phyloP scores from a whole-genome alignment of 37 sponge, comb jelly and placozoan genomes.

The Halisarca cf. caerulea region DNA sequence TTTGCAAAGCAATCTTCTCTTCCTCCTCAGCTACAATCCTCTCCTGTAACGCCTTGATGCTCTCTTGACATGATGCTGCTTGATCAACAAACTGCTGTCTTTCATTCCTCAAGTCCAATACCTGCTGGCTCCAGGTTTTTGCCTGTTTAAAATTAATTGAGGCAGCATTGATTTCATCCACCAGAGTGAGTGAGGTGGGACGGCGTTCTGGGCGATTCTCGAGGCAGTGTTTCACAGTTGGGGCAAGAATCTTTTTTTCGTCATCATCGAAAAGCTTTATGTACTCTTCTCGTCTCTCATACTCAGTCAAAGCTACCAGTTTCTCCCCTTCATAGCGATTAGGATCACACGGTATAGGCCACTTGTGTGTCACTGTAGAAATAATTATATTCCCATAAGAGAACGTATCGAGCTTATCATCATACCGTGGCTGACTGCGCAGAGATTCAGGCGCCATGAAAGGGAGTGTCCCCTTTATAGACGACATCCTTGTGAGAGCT shows the following conservation, averaged over 20 bases:
- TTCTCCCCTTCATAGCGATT: slow-evolving; percentile 13
- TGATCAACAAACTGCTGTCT: not conserved
- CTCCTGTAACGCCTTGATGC: not conserved
- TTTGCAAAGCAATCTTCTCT: not conserved
- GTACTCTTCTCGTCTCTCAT: not conserved
- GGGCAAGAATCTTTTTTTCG: not conserved
- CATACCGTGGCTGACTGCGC: not conserved
- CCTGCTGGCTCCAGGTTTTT: too few relatives aligned
- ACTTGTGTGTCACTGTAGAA: not conserved
- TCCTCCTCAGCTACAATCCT: not conserved
- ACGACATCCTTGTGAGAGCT: not conserved
- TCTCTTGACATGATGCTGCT: not conserved
- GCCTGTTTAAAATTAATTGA: too few relatives aligned
- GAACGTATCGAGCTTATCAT: slow-evolving; percentile 10
- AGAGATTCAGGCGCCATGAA: slow-evolving; percentile 15
- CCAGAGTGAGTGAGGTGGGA: not conserved
- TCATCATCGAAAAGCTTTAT: not conserved
- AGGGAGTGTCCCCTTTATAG: slow-evolving; percentile 4
- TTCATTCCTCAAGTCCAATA: not conserved
- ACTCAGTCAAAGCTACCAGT: slow-evolving; percentile 9
- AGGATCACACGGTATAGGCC: not conserved
- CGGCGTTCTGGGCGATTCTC: not conserved
- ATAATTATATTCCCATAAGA: not conserved
- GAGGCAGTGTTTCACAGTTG: not conserved
- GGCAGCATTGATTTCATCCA: too few relatives aligned